Base-by-base conservation (phyloP, 2,113 vertebrate species). In the Campylomormyrus tamandua region DNA sequence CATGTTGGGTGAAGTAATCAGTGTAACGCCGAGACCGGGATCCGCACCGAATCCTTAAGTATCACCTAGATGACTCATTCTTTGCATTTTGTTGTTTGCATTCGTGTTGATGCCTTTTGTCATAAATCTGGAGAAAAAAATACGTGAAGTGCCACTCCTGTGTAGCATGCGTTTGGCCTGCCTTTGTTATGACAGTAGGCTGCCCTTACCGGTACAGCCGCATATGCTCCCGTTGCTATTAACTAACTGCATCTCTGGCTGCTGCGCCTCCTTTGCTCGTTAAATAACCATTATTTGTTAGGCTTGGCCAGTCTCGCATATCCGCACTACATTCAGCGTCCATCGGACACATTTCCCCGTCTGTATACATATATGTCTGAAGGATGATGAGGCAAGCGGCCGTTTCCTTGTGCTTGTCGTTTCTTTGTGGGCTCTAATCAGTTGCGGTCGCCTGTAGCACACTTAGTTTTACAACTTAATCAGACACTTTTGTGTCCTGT, bases 141-240 rank as follows among this genome's bases (percentile, higher is more conserved):
- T 19, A 21, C 5, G 31, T 24, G 21, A 84, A 42, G 42, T 46
- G 83, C 83, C 21, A 24, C 21, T 46, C 39, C 45, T 46, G 42
- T 46, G 46, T 70, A 70, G 62, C 62, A 31, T 70, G 62, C 17
- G 46, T 35, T 90, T 17, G 46, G 83, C 88, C 88, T 53, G 46
- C 49, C 85, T 52, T 87, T 87, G 85, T 87, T 35, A 52, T 87
- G 85, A 87, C 85, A 87, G 85, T n/a, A 53, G 27, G 9, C 21
- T 46, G 10, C n/a, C 19, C 24, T 70, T 46, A 48, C 83, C 24
- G 83, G 42, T 21, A n/a, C 85, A 50, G 49, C 27, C 46, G 48
- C 49, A 8, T 35, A 87, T 35, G 27, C 27, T 13, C 31, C 11
- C 31, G 3, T 35, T 87, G 19, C 27, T 13, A 70, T 70, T 49